phyloP scores from a whole-genome alignment of 2,113 vertebrate genomes.

The Lagenorhynchus albirostris region DNA sequence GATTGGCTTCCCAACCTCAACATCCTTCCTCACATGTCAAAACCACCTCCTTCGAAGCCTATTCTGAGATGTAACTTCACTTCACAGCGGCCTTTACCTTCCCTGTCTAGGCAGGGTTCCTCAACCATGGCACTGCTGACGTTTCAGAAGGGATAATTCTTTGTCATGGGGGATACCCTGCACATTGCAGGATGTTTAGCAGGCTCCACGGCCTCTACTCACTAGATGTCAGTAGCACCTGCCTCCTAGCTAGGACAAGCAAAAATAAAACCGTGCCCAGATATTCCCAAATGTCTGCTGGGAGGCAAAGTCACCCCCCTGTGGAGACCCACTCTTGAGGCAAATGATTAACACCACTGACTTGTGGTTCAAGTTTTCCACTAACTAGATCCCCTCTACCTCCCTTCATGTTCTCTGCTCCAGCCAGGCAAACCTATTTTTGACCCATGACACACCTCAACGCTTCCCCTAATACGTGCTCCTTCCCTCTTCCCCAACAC shows the following conservation, averaged over 20 bases:
- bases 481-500: neutral
- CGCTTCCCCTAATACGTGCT: neutral
- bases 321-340: neutral
- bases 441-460: neutral
- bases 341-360: conserved; percentile 1
- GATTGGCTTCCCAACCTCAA: neutral
- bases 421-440: neutral
- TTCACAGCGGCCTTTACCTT: neutral
- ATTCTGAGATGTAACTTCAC: neutral
- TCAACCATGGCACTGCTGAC: neutral
- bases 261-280: neutral
- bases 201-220: neutral
- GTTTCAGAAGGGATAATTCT: neutral
- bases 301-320: neutral
- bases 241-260: neutral
- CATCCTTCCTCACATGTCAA: neutral
- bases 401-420: neutral
- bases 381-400: neutral
- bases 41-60: neutral
- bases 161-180: neutral
- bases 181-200: neutral
- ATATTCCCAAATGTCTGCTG: neutral
- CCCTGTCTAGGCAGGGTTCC: neutral
- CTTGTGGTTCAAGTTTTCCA: neutral
- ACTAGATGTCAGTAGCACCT: neutral